These are phyloP conservation scores for Euwallacea fornicatus DNA, from an alignment of 1,140 invertebrate genomes.

Conservation along the genomic window DNA sequence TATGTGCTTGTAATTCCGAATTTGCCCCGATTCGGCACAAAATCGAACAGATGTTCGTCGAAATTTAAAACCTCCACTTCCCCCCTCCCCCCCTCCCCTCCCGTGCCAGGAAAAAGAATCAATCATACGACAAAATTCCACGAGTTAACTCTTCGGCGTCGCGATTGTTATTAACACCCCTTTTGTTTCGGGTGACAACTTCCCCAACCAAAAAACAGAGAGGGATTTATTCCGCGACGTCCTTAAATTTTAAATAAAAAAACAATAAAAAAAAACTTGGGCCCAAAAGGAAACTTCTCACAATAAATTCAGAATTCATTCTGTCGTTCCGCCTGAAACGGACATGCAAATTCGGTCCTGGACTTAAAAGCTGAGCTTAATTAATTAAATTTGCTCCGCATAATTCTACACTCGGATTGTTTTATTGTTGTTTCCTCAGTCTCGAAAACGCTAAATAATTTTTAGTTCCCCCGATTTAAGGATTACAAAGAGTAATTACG, in stretches of 20 bases:
- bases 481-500: constrained; percentile 7
- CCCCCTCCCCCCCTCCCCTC: not conserved
- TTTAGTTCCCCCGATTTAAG: constrained; percentile 8
- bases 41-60: constrained; percentile 4
- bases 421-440: constrained; percentile 36
- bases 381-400: constrained; percentile 38
- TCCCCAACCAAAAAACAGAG: constrained; percentile 12
- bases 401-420: constrained; percentile 36
- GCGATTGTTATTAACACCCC: no score
- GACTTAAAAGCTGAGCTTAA: constrained; percentile 37
- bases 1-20: constrained; percentile 14
- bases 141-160: no score
- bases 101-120: not conserved
- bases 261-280: constrained; percentile 26
- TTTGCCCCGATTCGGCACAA: constrained; percentile 1
- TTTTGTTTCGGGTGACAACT: no score
- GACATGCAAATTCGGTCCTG: constrained; percentile 35
- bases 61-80: not conserved
- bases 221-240: constrained; percentile 12
- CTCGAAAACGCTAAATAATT: constrained; percentile 18
- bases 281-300: constrained; percentile 32
- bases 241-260: constrained; percentile 28
- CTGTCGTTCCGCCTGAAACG: constrained; percentile 36
- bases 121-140: no score
- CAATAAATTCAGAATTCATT: constrained; percentile 37